phyloP scores from a whole-genome alignment of 2,888 invertebrate species.

The Apamea crenata region DNA sequence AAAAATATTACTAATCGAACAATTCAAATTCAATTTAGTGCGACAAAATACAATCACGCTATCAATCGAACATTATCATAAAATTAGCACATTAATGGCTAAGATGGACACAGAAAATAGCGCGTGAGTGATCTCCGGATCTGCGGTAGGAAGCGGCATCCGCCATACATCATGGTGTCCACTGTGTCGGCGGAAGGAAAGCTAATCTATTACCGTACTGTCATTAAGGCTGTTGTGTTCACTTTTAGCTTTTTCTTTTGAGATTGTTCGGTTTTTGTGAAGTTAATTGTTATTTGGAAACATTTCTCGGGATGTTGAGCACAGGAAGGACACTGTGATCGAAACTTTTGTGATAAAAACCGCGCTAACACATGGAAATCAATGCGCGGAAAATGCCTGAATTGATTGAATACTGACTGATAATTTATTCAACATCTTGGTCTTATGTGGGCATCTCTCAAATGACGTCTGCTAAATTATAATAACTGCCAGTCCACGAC shows the following conservation, averaged over 20 bases:
- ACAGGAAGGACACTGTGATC: not conserved
- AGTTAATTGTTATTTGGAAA: slow-evolving; percentile 3
- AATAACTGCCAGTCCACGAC: too few species aligned
- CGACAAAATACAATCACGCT: not conserved
- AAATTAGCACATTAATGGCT: slow-evolving; percentile 58
- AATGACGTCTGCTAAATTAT: not conserved
- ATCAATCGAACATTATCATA: slow-evolving; percentile 46
- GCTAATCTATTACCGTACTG: slow-evolving; percentile 71
- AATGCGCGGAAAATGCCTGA: not conserved
- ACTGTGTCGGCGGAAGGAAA: slow-evolving; percentile 73
- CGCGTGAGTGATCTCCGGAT: slow-evolving; percentile 44
- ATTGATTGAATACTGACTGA: not conserved
- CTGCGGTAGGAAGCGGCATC: slow-evolving; percentile 52
- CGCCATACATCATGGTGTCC: slow-evolving; percentile 60
- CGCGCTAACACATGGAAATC: not conserved
- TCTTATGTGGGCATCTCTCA: not conserved
- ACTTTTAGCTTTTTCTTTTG: slow-evolving; percentile 55
- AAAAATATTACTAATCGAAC: not conserved
- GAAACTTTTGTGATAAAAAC: not conserved
- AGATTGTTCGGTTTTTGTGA: slow-evolving; percentile 21
- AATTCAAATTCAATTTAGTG: not conserved
- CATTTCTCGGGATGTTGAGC: not conserved
- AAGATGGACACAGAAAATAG: slow-evolving; percentile 41
- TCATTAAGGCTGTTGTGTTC: slow-evolving; percentile 61
- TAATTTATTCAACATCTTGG: not conserved